A percentile compares a stretch with the other conserved stretches of the same genome.
These are phyloP conservation scores for Plagodis dolabraria DNA, from an alignment of 2,888 invertebrate species.

Conservation along the genomic window DNA sequence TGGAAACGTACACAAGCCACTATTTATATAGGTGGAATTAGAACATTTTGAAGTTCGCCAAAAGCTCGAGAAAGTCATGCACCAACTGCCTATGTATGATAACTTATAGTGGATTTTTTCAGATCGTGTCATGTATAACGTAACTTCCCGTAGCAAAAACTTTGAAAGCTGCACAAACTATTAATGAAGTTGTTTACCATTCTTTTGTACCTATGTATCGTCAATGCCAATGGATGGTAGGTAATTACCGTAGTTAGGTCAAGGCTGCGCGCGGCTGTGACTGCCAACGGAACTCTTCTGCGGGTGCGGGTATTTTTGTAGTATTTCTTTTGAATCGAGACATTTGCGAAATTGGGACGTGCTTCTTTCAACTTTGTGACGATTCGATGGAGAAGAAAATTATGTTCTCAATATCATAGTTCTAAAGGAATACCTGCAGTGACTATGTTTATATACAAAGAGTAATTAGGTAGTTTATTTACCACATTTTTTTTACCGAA, in stretches of 20 bases:
- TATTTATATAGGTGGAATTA: too few relatives aligned
- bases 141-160: background rate
- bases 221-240: slow-evolving; percentile 64
- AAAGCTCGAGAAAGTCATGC: too few relatives aligned
- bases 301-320: slow-evolving; percentile 39
- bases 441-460: background rate
- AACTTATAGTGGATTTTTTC: too few relatives aligned
- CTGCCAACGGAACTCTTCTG: slow-evolving; percentile 54
- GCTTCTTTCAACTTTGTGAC: slow-evolving; percentile 2
- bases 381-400: slow-evolving; percentile 14
- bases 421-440: background rate
- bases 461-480: too few relatives aligned
- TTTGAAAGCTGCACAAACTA: slow-evolving; percentile 7
- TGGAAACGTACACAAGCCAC: too few relatives aligned
- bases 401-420: background rate
- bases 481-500: too few relatives aligned
- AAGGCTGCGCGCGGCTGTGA: slow-evolving; percentile 49
- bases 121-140: too few relatives aligned
- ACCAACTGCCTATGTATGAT: too few relatives aligned
- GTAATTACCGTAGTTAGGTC: slow-evolving; percentile 74
- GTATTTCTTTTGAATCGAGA: slow-evolving; percentile 32
- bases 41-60: too few relatives aligned
- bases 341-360: slow-evolving; percentile 29
- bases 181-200: slow-evolving; percentile 22
- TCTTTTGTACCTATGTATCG: slow-evolving; percentile 17